phyloP scores from a whole-genome alignment of 2,797 vertebrate species.

The Peromyscus melanophrys region DNA sequence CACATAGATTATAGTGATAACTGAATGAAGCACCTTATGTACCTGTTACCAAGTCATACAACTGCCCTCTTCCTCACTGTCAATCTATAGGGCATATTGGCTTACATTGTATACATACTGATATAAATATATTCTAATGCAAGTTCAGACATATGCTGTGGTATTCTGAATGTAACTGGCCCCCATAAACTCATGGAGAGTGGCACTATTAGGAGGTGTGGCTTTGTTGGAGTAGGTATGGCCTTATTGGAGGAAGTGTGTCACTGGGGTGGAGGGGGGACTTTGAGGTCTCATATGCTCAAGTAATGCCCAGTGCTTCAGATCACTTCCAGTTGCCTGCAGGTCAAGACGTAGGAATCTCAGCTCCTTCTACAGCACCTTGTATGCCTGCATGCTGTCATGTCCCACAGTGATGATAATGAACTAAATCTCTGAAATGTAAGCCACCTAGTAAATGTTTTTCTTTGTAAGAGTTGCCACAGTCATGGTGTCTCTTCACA shows the following conservation, averaged over 20 bases:
- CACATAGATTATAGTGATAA: constrained; percentile 31
- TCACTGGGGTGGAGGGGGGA: neutral
- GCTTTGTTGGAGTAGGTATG: neutral
- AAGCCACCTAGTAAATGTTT: neutral
- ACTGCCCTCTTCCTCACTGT: neutral
- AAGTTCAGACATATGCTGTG: neutral
- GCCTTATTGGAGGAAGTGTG: neutral
- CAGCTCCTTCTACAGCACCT: neutral
- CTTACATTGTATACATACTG: neutral
- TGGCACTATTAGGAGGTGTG: neutral
- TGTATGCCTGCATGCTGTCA: neutral
- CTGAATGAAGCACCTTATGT: neutral
- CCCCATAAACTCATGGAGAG: neutral
- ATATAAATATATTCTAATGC: neutral
- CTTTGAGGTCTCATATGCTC: neutral
- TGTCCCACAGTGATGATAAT: neutral
- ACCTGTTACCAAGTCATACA: constrained; percentile 34
- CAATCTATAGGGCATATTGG: neutral
- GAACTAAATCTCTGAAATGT: neutral
- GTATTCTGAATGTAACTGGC: neutral
- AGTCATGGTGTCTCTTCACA: neutral
- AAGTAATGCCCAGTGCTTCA: neutral
- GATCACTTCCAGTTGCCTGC: neutral
- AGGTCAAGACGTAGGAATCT: neutral
- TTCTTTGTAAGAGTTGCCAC: neutral